Base-by-base conservation (phyloP, 2,797 vertebrate genomes). In the Merluccius polli region DNA sequence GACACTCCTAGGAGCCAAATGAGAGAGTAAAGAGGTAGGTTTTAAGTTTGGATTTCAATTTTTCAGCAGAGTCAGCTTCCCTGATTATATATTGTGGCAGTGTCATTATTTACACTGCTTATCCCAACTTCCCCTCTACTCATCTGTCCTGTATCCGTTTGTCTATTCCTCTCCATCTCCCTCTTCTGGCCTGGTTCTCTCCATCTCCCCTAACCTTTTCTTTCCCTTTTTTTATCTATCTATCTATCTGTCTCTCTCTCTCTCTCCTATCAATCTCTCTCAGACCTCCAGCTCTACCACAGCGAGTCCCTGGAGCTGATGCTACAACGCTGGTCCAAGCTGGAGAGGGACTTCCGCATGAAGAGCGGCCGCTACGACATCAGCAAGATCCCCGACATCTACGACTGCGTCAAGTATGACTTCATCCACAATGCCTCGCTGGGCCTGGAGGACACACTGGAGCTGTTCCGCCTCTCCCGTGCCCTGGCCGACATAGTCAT, bases 381-480 rank as follows among this genome's bases (percentile, higher is more conserved):
- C 90, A 99, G 97, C 88, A 99, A 99, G 90, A 96, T 99, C 81
- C 98, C 98, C 0, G 98, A 99, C 83, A 98, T 99, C 83, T 99
- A 99, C 0, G 98, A 99, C 93, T 99, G 97, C 59, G 95, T 99
- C 84, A 99, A 99, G 82, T 99, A 99, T 1, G 98, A 99, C 2
- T 95, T 96, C 0, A 97, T 98, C 81, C 98, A 99, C 93, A 99
- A 99, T 79, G 87, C 92, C 8, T 89, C 93, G 0, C 94, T 99
- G 79, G 95, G 93, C 32, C 93, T 99, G 83, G 94, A 96, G 90
- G 96, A 98, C 91, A 98, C 95, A 0, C 89, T 95, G 70, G 97
- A 99, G 68, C 93, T 99, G 75, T 96, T 98, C 81, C 93, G 91
- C 33, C 93, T 98, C 78, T 99, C 97, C 75, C 95, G 97, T 79